A percentile compares a stretch with the other conserved stretches of the same genome.
These are phyloP conservation scores for Myiotriccus ornatus DNA, from an alignment of 2,797 vertebrate genomes.

Conservation along the genomic window DNA sequence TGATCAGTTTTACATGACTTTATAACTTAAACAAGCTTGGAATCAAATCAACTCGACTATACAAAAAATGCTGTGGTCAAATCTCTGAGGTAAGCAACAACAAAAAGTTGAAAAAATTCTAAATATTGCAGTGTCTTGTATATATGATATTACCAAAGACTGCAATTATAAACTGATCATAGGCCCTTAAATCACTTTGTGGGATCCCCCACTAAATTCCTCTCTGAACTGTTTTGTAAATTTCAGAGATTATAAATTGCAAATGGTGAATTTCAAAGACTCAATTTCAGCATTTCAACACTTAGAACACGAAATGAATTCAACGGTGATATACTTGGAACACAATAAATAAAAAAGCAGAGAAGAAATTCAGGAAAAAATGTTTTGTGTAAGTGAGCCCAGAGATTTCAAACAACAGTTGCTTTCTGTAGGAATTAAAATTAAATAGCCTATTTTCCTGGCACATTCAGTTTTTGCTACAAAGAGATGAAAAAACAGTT, in stretches of 20 bases:
- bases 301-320: not conserved
- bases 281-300: not conserved
- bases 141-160: not conserved
- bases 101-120: not conserved
- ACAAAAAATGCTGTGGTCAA: not conserved
- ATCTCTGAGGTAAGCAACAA: not conserved
- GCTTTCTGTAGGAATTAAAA: not conserved
- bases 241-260: not conserved
- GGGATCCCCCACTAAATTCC: not conserved
- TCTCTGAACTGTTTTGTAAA: not conserved
- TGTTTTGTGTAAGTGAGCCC: not conserved
- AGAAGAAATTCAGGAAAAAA: not conserved
- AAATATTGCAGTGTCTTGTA: not conserved
- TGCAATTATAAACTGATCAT: not conserved
- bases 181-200: not conserved
- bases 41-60: not conserved
- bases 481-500: not conserved
- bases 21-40: not conserved
- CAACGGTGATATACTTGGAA: not conserved
- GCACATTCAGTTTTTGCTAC: not conserved
- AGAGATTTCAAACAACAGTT: not conserved
- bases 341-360: not conserved
- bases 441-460: not conserved
- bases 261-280: not conserved
- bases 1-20: not conserved